Evolutionary conservation across 2,797 vertebrate species (phyloP), one percentile per base, ranked within the genome.

Genomic region (Pelobates cultripes): DNA sequence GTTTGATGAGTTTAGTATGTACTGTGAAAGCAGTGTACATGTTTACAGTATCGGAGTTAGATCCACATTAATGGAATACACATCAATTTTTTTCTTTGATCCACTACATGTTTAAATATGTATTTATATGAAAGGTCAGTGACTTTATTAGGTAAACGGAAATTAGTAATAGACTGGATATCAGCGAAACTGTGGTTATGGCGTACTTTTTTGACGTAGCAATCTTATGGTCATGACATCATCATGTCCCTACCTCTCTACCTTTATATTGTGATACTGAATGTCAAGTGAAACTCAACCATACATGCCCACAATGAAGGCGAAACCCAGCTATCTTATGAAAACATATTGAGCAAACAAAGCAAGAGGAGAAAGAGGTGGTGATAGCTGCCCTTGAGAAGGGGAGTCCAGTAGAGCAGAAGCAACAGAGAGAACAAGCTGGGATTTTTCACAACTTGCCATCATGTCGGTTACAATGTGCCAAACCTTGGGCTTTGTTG

Each of bases 261-360:
- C n/a, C 17, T 4, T 28, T 15, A 73, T 64, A 10, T 14, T 69
- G 47, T 41, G n/a, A 8, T 57, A 3, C 47, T 83, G 7, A 60
- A 73, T 75, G 5, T 72, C 57, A 84, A 75, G 68, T 76, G 82
- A 84, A 84, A 88, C 76, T 84, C 84, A 81, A 81, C 82, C 79
- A 86, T 81, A 87, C 83, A 80, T 89, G 86, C 87, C 84, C 85
- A 88, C 73, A 7, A 79, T 0, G 15, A 87, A 89, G 93, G 87
- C 79, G 93, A 94, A 94, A 94, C 93, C 81, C 84, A 85, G 85
- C 89, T 93, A 95, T 94, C 93, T 93, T 92, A 92, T 91, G 91
- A 94, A 93, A 94, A 94, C 94, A 94, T 78, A 73, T 86, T 90
- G 88, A 92, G 91, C 91, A 94, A 94, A 95, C 88, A 93, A 78